Conservation (phyloP, 2,113 vertebrate species). For the Myanophis thanlyinensis region DNA sequence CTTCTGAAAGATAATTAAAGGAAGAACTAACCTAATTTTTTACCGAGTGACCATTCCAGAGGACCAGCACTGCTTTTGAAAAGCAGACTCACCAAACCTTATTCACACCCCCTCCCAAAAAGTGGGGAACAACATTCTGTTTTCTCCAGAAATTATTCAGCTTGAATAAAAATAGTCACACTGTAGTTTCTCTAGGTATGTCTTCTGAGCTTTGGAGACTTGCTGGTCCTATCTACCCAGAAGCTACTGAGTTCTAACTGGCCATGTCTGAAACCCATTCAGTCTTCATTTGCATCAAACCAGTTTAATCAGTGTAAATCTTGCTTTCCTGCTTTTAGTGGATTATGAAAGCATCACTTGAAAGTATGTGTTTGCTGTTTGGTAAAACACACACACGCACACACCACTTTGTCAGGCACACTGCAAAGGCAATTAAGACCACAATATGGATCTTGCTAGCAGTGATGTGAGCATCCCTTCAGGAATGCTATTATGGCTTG, state of each 20-base stretch:
- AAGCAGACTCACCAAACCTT: not conserved
- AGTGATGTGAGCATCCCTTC: not conserved
- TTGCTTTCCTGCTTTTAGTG: not conserved
- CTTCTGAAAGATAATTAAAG: not conserved
- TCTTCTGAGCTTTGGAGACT: too few species aligned
- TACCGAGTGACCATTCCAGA: not conserved
- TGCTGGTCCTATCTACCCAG: not conserved
- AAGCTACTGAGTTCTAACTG: not conserved
- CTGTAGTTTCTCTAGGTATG: not conserved
- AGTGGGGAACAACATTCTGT: not conserved
- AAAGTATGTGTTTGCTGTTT: not conserved
- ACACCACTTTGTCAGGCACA: not conserved
- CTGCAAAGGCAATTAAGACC: not conserved
- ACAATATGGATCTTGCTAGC: not conserved
- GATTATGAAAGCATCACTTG: not conserved
- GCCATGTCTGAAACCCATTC: not conserved
- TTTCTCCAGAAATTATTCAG: not conserved
- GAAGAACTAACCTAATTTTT: not conserved
- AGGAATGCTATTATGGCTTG: not conserved
- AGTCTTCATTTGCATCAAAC: not conserved
- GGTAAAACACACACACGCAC: not conserved
- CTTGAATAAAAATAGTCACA: not conserved
- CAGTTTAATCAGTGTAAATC: not conserved
- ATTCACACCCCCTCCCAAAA: not conserved
- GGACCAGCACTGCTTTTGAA: not conserved